These are phyloP conservation scores for Hoplodrina blanda DNA, from an alignment of 2,888 invertebrate species.

Conservation along the genomic window DNA sequence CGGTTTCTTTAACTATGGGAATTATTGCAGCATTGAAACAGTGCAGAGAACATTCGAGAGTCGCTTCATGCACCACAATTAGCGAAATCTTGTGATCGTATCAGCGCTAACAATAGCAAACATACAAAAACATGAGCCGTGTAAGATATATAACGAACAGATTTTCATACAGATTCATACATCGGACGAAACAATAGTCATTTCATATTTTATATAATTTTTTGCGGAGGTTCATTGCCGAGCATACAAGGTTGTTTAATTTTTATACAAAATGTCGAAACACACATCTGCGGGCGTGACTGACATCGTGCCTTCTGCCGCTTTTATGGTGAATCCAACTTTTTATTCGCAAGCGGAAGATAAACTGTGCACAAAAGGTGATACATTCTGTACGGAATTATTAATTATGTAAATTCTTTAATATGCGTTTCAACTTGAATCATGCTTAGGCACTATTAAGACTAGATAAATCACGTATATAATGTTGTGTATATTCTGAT, in stretches of 20 bases:
- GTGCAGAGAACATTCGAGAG: slow-evolving; percentile 70
- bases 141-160: slow-evolving; percentile 52
- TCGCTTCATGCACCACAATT: slow-evolving; percentile 70
- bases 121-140: slow-evolving; percentile 67
- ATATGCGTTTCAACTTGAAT: slow-evolving; percentile 47
- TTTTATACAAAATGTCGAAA: slow-evolving; percentile 69
- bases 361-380: slow-evolving; percentile 21
- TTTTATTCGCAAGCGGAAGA: slow-evolving; percentile 47
- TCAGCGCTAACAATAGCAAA: slow-evolving; percentile 71
- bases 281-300: slow-evolving; percentile 64
- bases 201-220: slow-evolving; percentile 63
- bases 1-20: slow-evolving; percentile 75
- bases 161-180: slow-evolving; percentile 61
- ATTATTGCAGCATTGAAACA: slow-evolving; percentile 71
- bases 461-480: slow-evolving; percentile 54
- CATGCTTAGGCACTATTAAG: slow-evolving; percentile 39
- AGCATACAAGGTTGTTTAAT: slow-evolving; percentile 73
- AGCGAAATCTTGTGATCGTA: slow-evolving; percentile 78
- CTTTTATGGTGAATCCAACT: slow-evolving; percentile 53
- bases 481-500: slow-evolving; percentile 41
- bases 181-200: slow-evolving; percentile 67
- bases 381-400: slow-evolving; percentile 40
- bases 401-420: slow-evolving; percentile 49
- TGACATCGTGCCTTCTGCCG: slow-evolving; percentile 62
- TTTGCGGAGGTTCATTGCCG: slow-evolving; percentile 74